phyloP scores from a whole-genome alignment of 1,140 invertebrate genomes.

The Patella vulgata region DNA sequence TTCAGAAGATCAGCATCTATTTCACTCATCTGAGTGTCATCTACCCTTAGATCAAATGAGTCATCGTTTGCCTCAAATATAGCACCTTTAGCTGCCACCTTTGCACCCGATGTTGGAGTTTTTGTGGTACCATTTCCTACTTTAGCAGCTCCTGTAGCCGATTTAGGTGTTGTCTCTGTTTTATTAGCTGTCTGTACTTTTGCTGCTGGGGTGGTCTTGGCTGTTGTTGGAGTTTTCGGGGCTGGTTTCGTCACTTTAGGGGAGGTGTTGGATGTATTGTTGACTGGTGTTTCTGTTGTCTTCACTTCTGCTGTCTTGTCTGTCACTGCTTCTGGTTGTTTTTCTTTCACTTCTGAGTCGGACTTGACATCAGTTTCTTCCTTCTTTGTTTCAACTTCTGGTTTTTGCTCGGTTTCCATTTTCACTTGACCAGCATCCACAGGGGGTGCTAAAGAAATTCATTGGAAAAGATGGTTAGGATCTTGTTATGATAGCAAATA shows the following conservation, averaged over 20 bases:
- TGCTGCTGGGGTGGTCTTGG: background rate
- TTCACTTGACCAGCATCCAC: constrained; percentile 14
- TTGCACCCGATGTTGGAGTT: constrained; percentile 10
- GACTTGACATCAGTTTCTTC: constrained; percentile 9
- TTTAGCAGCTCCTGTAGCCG: constrained; percentile 12
- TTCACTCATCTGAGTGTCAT: constrained; percentile 62
- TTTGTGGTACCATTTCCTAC: constrained; percentile 1
- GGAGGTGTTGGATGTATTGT: background rate
- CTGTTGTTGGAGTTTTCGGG: constrained; percentile 3
- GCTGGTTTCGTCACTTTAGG: background rate
- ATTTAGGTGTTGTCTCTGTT: background rate
- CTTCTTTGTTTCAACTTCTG: constrained; percentile 11
- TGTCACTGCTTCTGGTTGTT: background rate
- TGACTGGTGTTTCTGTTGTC: too few species aligned
- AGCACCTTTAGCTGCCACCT: constrained; percentile 19
- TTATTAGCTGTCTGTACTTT: constrained; percentile 3
- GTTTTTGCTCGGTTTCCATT: constrained; percentile 17
- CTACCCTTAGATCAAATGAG: constrained; percentile 61
- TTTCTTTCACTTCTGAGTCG: background rate
- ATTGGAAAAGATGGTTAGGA: constrained; percentile 18
- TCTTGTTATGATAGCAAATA: background rate
- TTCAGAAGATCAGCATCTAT: constrained; percentile 57
- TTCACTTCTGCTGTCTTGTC: background rate
- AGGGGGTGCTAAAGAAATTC: constrained; percentile 49
- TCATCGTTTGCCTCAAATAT: constrained; percentile 37